A percentile compares a stretch with the other conserved stretches of the same genome.
These are phyloP conservation scores for Eupithecia abbreviata DNA, from an alignment of 2,888 invertebrate species.

Conservation along the genomic window DNA sequence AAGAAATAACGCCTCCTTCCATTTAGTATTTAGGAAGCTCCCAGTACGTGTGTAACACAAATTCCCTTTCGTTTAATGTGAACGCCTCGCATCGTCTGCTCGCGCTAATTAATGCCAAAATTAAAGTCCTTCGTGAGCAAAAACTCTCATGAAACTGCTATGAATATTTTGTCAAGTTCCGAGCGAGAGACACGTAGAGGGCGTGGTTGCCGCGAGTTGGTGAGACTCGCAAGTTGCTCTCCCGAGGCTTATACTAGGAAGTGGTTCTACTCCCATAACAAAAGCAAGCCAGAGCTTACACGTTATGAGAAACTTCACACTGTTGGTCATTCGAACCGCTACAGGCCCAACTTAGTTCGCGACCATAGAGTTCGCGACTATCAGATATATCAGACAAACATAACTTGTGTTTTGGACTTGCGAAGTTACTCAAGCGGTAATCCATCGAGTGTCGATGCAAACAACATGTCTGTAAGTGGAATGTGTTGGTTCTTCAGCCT, in stretches of 20 bases:
- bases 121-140: constrained; percentile 7
- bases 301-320: background rate
- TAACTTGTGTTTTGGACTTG: background rate
- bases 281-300: background rate
- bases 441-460: background rate
- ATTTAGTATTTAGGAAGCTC: background rate
- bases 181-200: constrained; percentile 15
- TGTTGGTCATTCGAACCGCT: constrained; percentile 1
- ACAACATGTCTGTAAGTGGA: background rate
- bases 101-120: constrained; percentile 12
- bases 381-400: background rate
- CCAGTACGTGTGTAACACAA: constrained; percentile 6
- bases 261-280: background rate
- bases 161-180: constrained; percentile 30
- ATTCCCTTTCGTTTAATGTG: constrained; percentile 5
- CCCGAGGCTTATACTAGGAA: background rate
- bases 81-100: background rate
- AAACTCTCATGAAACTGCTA: constrained; percentile 18
- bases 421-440: background rate
- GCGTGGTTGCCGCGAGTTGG: constrained; percentile 6
- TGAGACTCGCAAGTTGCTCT: constrained; percentile 9
- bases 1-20: background rate
- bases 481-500: background rate
- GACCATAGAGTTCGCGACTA: background rate
- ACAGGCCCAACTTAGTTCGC: background rate